Evolutionary conservation across 2,888 invertebrate genomes (phyloP).

Genomic region (Panzeria rudis): DNA sequence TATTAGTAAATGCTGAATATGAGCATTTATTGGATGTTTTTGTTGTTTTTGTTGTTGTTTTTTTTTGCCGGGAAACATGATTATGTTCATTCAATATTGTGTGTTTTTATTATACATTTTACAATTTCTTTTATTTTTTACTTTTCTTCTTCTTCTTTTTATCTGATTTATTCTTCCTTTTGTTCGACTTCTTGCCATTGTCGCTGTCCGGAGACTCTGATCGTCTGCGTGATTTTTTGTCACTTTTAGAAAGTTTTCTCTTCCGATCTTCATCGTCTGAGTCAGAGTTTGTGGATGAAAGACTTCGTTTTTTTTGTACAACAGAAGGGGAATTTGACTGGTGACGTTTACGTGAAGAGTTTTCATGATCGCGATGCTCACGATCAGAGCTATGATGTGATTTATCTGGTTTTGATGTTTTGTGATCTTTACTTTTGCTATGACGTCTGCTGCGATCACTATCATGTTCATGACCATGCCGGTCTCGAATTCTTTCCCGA

Average conservation of each 20-base stretch:
- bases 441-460: constrained; percentile 25
- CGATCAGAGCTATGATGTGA: constrained; percentile 50
- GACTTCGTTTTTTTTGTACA: constrained; percentile 56
- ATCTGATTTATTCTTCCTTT: constrained; percentile 67
- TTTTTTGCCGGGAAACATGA: not conserved
- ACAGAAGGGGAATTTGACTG: constrained; percentile 52
- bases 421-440: constrained; percentile 51
- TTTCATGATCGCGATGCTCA: constrained; percentile 53
- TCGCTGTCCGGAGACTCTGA: constrained; percentile 67
- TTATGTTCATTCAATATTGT: constrained; percentile 1
- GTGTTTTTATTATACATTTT: constrained; percentile 54
- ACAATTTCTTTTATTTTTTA: constrained; percentile 58
- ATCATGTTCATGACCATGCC: constrained; percentile 32
- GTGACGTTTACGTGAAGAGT: constrained; percentile 35
- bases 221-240: constrained; percentile 62
- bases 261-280: constrained; percentile 61
- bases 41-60: constrained; percentile 1
- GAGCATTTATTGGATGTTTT: constrained; percentile 42
- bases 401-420: constrained; percentile 56
- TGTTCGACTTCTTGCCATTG: constrained; percentile 61
- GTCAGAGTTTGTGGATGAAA: constrained; percentile 49
- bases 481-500: constrained; percentile 46
- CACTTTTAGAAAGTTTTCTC: constrained; percentile 59
- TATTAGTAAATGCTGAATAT: constrained; percentile 55
- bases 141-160: constrained; percentile 70